These are phyloP conservation scores for Mirounga angustirostris DNA, from an alignment of 2,113 vertebrate species.

Conservation along the genomic window DNA sequence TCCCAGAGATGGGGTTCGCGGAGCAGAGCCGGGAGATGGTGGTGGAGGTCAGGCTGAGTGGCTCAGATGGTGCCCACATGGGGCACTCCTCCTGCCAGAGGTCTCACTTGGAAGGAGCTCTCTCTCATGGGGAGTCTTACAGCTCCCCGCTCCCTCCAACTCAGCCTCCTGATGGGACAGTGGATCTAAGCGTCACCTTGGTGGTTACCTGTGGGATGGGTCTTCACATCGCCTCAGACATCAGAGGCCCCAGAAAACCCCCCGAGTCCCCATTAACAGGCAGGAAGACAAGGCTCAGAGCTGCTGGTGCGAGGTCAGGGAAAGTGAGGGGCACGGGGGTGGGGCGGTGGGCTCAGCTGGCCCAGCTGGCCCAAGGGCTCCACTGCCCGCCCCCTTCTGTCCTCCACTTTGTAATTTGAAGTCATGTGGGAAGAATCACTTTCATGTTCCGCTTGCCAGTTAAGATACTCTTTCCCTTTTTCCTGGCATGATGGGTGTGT, in stretches of 20 bases:
- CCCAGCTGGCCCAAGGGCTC: background rate
- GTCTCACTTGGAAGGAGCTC: background rate
- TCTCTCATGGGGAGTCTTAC: rapidly evolving
- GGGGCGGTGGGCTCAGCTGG: background rate
- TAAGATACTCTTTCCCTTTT: background rate
- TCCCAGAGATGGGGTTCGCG: background rate
- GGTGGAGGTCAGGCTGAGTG: background rate
- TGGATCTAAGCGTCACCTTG: background rate
- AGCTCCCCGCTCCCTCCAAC: rapidly evolving
- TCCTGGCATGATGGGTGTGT: background rate
- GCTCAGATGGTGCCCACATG: background rate
- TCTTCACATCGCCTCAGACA: background rate
- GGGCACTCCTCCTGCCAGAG: background rate
- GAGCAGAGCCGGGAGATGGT: background rate
- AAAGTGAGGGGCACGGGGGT: background rate
- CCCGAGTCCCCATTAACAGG: no score
- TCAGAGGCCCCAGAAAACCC: background rate
- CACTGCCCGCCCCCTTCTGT: rapidly evolving
- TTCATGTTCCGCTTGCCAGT: background rate
- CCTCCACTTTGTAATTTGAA: background rate
- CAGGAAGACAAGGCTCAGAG: background rate
- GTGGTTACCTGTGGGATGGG: background rate
- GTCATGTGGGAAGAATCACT: background rate
- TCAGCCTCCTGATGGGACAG: rapidly evolving
- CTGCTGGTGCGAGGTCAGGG: background rate